Base-by-base conservation (phyloP, 2,888 invertebrate species). In the Drosophila anomelani region DNA sequence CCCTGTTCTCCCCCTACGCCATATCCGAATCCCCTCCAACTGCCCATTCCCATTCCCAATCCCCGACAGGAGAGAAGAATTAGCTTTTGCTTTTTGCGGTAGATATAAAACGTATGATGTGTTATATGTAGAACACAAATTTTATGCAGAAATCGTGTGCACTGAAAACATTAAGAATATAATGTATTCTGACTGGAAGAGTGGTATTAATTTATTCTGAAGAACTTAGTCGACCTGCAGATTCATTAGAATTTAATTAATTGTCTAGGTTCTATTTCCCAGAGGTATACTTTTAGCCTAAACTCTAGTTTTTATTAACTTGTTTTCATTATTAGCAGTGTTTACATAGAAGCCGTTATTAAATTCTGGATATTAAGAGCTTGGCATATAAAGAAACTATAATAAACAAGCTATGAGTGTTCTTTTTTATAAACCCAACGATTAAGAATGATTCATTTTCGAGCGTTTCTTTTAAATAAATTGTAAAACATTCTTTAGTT, bases 41-140 rank as follows among this genome's bases (percentile, higher is more conserved):
- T 20, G 32, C 32, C 26, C 20, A 38, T 17, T 46, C 38, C 29
- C 75, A 26, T 20, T 20, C 20, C 26, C 20, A 38, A 17, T 46
- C 38, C 20, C 75, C 79, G 63, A 57, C 84, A 87, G 87, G 80
- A 89, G 69, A 26, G 53, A 76, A 88, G 53, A 76, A 84, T 84
- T 84, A 89, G 84, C 85, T 89, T 73, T 78, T 76, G 85, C 83
- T 84, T 63, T 71, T 61, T 76, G 72, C 62, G 49, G 47, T 58
- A 66, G 43, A 68, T 57, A 76, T 69, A 64, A 73, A 77, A 59
- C 34, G 57, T 55, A 64, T 67, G 76, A 80, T 70, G 67, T 74
- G 38, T 44, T 53, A 60, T 55, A 54, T 60, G 17, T 72, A 56
- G 46, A 58, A 23, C 51, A 39, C 17, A 41, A 17, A 49, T 49